Evolutionary conservation across 2,888 invertebrate species (phyloP), one percentile per base, ranked within the genome.

Genomic region (Agriopis leucophaearia): DNA sequence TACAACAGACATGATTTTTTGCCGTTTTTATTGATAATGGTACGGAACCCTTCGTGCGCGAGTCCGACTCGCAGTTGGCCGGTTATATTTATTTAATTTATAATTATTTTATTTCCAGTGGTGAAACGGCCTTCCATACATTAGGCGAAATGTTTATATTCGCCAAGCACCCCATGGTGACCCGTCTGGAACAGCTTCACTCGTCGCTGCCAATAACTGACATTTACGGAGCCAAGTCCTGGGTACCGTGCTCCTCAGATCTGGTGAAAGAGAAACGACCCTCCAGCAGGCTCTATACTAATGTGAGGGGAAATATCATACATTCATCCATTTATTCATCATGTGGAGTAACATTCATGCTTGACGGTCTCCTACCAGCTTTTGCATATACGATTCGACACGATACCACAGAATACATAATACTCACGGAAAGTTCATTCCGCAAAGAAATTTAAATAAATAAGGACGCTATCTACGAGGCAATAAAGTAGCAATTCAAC

Each of bases 81-180:
- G n/a, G n/a, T n/a, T n/a, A n/a, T n/a, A n/a, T n/a, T 45, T 7
- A 5, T 16, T 47, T 0, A 15, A 8, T 10, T 16, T 7, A 12
- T 12, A 35, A 6, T 15, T n/a, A n/a, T 8, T 16, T 8, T 40
- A 18, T 18, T 35, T 93, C 55, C 82, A 98, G 98, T 74, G 99
- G 99, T 7, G 99, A 99, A 88, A 95, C 96, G 74, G 98, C 98
- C 0, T 99, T 99, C 92, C 98, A 97, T 88, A 94, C 96, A 0
- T 96, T 99, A 95, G 59, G 59, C 40, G 59, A 50, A 50, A 98
- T 98, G 95, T 94, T 87, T 47, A 96, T 96, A 13, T 97, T 98
- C 88, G 99, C 99, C 0, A 98, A 98, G 90, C 95, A 98, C 91
- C 99, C 99, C 0, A 98, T 99, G 96, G 95, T 98, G 13, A 95